These are phyloP conservation scores for Artibeus lituratus DNA, from an alignment of 2,797 vertebrate species.

Conservation along the genomic window DNA sequence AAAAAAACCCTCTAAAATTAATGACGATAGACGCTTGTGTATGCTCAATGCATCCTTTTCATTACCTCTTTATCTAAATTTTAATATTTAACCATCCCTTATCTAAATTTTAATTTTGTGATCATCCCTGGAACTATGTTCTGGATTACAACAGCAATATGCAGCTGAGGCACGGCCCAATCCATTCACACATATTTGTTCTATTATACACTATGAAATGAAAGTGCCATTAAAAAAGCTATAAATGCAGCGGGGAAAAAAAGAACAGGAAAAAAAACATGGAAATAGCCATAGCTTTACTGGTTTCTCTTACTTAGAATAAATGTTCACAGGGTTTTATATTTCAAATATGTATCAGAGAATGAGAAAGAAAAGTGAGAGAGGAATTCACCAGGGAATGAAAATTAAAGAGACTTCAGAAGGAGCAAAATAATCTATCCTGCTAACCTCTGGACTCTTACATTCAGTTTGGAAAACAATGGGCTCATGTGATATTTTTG, in stretches of 20 bases:
- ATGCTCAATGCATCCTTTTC: constrained; percentile 57
- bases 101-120: constrained; percentile 66
- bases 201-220: constrained; percentile 41
- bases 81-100: constrained; percentile 31
- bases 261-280: not conserved
- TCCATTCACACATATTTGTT: constrained; percentile 63
- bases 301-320: constrained; percentile 2
- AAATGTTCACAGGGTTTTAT: not conserved
- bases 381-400: not conserved
- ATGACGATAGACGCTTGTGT: constrained; percentile 38
- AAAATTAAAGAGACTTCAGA: not conserved
- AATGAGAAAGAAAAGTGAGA: not conserved
- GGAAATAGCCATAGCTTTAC: not conserved
- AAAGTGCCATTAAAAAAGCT: constrained; percentile 26
- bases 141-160: constrained; percentile 50
- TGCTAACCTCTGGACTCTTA: not conserved
- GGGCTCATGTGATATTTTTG: not conserved
- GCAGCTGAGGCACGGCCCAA: constrained; percentile 30
- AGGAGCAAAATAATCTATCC: not conserved
- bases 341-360: not conserved
- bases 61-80: constrained; percentile 57
- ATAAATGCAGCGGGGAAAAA: not conserved
- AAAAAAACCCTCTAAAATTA: constrained; percentile 51
- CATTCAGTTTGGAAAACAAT: not conserved
- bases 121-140: constrained; percentile 38